Evolutionary conservation across 1,140 invertebrate species (phyloP), one percentile per base, ranked within the genome.

Genomic region (Ceratosolen fusciceps): DNA sequence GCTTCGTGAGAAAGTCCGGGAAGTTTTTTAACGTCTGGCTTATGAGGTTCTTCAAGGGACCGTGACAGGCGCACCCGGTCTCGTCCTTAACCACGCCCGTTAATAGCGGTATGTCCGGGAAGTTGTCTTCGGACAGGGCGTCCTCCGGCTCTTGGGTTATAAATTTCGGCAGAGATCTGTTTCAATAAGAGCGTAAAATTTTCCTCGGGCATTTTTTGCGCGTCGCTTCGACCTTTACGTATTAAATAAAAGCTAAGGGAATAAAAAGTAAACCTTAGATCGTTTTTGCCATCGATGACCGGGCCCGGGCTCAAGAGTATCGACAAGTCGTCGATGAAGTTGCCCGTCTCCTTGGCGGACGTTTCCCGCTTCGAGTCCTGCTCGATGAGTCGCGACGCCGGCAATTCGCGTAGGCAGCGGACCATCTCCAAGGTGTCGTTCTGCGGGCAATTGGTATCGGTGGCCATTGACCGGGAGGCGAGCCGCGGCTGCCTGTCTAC

Each of bases 61-160:
- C 92, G 80, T 91, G 89, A 31, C 93, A 89, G 34, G 92, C 92
- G 26, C 88, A 87, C 26, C 93, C 92, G 0, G 94, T 95, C 87
- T 95, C 94, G 56, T 94, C 92, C 37, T 93, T 93, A 1, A 93
- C 92, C 3, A 95, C 93, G 4, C 94, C 95, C 0, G 92, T 95
- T 0, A 96, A 88, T 74, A 96, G 83, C 0, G 94, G 94, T 29
- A 94, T 91, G 0, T 90, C 88, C 19, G 92, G 92, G 79, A 91
- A 90, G 21, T 91, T 85, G 21, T 88, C 89, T 9, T 89, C 86
- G 47, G 90, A 90, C n/a, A 95, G 82, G 19, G 93, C 90, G 24
- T 92, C 85, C 31, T 93, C 89, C 1, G 94, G 93, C 56, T 92
- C 88, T 0, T 91, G 87, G 34, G 90, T 86, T 1, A 94, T 88